These are phyloP conservation scores for Aplochiton taeniatus DNA, from an alignment of 2,797 vertebrate genomes.

Conservation along the genomic window DNA sequence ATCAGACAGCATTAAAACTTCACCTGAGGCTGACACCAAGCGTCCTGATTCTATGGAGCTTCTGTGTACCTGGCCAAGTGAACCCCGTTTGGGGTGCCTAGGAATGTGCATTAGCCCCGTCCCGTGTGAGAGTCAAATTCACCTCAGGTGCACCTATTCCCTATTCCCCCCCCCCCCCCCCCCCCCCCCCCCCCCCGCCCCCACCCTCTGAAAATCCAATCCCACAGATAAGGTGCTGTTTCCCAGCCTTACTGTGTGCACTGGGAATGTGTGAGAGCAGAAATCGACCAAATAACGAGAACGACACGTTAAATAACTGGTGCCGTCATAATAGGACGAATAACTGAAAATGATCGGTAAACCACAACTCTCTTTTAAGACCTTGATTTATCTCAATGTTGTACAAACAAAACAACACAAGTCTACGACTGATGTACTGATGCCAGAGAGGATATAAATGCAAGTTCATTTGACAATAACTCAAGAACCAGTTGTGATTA, in stretches of 20 bases:
- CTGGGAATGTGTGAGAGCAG: constrained; percentile 60
- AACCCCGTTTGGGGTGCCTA: constrained; percentile 72
- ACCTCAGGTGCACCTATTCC: constrained; percentile 70
- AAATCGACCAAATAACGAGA: constrained; percentile 25
- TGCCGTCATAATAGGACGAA: too few relatives aligned
- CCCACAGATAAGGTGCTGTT: constrained; percentile 72
- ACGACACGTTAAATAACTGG: too few relatives aligned
- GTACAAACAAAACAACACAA: too few relatives aligned
- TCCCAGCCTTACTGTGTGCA: constrained; percentile 57
- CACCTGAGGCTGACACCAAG: constrained; percentile 76
- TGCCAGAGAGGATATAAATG: too few relatives aligned
- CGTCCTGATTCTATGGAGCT: constrained; percentile 75
- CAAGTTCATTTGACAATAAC: too few relatives aligned
- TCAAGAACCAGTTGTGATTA: too few relatives aligned
- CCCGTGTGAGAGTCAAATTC: constrained; percentile 78
- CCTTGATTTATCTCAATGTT: too few relatives aligned
- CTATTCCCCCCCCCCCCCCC: constrained; percentile 61
- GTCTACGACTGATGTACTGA: too few relatives aligned
- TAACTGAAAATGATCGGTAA: too few relatives aligned
- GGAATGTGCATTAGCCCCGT: constrained; percentile 80
- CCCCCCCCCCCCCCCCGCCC: constrained; percentile 58
- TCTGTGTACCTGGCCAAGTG: constrained; percentile 78
- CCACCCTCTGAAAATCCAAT: constrained; percentile 71
- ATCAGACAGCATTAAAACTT: constrained; percentile 76
- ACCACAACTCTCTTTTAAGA: too few relatives aligned